Base-by-base conservation (phyloP, 2,113 vertebrate genomes). In the Morone chrysops region DNA sequence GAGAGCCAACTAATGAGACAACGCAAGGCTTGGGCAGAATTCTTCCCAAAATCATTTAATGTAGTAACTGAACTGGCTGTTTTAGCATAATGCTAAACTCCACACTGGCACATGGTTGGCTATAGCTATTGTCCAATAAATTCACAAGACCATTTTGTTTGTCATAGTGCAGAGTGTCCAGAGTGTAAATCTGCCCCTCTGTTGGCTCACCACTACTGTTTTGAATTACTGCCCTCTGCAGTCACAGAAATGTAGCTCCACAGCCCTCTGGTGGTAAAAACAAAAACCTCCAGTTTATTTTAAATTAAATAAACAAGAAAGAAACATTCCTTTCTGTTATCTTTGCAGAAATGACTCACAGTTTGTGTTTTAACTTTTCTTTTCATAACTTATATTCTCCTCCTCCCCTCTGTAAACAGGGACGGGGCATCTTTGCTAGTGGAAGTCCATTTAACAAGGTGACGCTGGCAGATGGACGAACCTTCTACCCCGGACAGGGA, bases 401-500 rank as follows among this genome's bases (percentile, higher is more conserved):
- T 54, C 13, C 14, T 38, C 5, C 14, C 25, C 18, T 71, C 8
- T 57, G n/a, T 41, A 8, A 13, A 60, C 93, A 99, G 98, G 97
- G 97, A 45, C 96, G 96, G 57, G 97, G 96, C 11, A 97, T 99
- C 91, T 99, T 99, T 86, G 98, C 98, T 25, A 99, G 98, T 1
- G 98, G 98, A 69, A 99, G 98, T 88, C 98, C 98, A 0, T 99
- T 99, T 75, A 72, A 94, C 47, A 97, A 96, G 57, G 98, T 99
- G 12, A 97, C 96, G 4, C 95, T 99, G 83, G 87, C 96, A 20
- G 96, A 92, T 0, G 98, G 97, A 53, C 97, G 96, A 86, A 96
- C 94, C 81, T 99, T 99, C 94, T 95, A 95, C 91, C 98, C 98
- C 0, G 98, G 98, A 6, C 98, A 99, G 89, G 98, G 98, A 72